phyloP scores from a whole-genome alignment of 2,888 invertebrate genomes.

The Drosophila quasianomalipes region DNA sequence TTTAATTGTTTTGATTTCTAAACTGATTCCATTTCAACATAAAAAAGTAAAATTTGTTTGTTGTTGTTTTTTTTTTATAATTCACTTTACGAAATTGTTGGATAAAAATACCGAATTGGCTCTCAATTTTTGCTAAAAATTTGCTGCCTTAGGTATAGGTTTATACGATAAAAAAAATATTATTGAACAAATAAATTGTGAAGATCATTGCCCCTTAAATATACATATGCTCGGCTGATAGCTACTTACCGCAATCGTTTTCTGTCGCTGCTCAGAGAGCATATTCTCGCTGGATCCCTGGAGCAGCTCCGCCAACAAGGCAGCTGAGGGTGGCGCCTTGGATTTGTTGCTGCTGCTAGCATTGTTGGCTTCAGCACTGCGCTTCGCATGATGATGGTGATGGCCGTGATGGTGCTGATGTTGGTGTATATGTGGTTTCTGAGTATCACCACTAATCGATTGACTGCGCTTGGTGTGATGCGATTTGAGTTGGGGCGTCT shows the following conservation, averaged over 20 bases:
- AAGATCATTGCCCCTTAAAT: slow-evolving; percentile 2
- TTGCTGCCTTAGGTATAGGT: neutral
- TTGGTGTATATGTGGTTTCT: slow-evolving; percentile 38
- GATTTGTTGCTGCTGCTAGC: slow-evolving; percentile 46
- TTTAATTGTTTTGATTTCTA: neutral
- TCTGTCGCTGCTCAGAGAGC: slow-evolving; percentile 87
- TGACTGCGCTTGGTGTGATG: slow-evolving; percentile 83
- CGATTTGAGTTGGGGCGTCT: slow-evolving; percentile 75
- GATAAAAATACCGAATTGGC: neutral
- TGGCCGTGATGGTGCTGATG: slow-evolving; percentile 55
- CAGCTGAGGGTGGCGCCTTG: slow-evolving; percentile 86
- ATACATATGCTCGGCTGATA: neutral
- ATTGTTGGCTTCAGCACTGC: slow-evolving; percentile 75
- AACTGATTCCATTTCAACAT: neutral
- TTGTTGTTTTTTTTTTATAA: neutral
- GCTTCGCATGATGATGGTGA: slow-evolving; percentile 71
- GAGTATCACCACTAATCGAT: slow-evolving; percentile 78
- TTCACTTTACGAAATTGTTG: neutral
- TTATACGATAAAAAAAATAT: slow-evolving; percentile 8
- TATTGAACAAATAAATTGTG: neutral
- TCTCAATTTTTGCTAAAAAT: neutral
- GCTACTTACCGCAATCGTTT: slow-evolving; percentile 84
- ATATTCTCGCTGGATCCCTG: slow-evolving; percentile 92
- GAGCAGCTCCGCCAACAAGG: slow-evolving; percentile 91
- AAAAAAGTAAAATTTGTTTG: neutral